Evolutionary conservation across 2,888 invertebrate genomes (phyloP).

Genomic region (Spilosoma lubricipeda): DNA sequence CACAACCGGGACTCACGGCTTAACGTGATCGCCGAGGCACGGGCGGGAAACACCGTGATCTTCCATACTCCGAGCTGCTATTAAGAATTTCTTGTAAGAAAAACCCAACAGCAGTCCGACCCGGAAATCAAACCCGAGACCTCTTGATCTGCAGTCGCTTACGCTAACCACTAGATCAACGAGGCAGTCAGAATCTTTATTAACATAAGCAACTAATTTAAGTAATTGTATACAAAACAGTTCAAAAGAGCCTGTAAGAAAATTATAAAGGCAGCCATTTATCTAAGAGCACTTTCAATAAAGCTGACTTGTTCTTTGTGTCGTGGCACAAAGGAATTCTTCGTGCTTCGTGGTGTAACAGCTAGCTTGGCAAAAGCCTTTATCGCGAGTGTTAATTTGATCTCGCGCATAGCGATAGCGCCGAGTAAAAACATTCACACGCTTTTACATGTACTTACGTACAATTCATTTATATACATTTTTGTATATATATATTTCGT

Average conservation of each 20-base stretch:
- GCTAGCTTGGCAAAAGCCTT: slow-evolving; percentile 29
- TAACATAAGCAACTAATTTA: neutral
- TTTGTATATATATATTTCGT: neutral
- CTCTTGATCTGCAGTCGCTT: too few species aligned
- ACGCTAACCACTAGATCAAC: too few species aligned
- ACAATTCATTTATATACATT: neutral
- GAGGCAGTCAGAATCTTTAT: too few species aligned
- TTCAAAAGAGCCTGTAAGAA: slow-evolving; percentile 19
- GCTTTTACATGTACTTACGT: slow-evolving; percentile 2
- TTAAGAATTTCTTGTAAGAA: too few species aligned
- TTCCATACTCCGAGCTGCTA: too few species aligned
- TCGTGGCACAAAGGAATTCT: slow-evolving; percentile 50
- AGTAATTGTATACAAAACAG: slow-evolving; percentile 13
- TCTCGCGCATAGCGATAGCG: slow-evolving; percentile 25
- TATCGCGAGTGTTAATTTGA: slow-evolving; percentile 49
- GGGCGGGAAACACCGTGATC: too few species aligned
- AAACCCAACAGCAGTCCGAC: too few species aligned
- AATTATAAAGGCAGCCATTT: slow-evolving; percentile 30
- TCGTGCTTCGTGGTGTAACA: slow-evolving; percentile 27
- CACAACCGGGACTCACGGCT: too few species aligned
- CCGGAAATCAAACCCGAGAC: too few species aligned
- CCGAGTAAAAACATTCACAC: slow-evolving; percentile 9
- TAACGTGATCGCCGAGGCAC: too few species aligned
- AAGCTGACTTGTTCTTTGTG: slow-evolving; percentile 52
- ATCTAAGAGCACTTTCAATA: slow-evolving; percentile 50